A percentile compares a stretch with the other conserved stretches of the same genome.
These are phyloP conservation scores for Brachionus manjavacas DNA, from an alignment of 1,140 invertebrate genomes.

Conservation along the genomic window DNA sequence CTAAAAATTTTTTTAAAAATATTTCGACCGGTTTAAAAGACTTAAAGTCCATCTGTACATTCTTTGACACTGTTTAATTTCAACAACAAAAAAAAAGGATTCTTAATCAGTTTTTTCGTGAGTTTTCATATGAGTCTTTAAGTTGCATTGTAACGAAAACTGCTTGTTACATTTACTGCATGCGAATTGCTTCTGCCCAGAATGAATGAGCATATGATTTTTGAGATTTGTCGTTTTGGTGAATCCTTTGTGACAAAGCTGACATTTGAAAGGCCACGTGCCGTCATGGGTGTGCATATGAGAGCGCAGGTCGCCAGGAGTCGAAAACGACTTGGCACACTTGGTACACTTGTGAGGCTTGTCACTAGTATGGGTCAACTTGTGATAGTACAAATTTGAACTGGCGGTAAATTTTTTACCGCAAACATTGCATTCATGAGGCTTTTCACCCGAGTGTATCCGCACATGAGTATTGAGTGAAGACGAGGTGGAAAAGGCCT, in stretches of 20 bases:
- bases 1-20: background rate
- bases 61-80: background rate
- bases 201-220: slow-evolving; percentile 67
- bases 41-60: background rate
- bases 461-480: slow-evolving; percentile 88
- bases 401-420: slow-evolving; percentile 91
- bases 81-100: background rate
- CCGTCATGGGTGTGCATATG: slow-evolving; percentile 37
- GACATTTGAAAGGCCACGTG: slow-evolving; percentile 40
- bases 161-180: background rate
- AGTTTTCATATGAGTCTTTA: slow-evolving; percentile 26
- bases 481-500: slow-evolving; percentile 86
- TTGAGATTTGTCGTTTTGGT: slow-evolving; percentile 87
- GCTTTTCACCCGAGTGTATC: slow-evolving; percentile 88
- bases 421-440: slow-evolving; percentile 86
- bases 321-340: slow-evolving; percentile 41
- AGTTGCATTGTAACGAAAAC: slow-evolving; percentile 39
- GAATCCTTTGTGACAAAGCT: slow-evolving; percentile 73
- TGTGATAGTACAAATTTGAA: slow-evolving; percentile 92
- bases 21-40: background rate
- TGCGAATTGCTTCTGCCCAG: background rate
- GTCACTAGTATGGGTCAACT: slow-evolving; percentile 74
- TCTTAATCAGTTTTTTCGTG: background rate
- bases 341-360: slow-evolving; percentile 29
- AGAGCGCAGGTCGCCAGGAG: slow-evolving; percentile 36